Evolutionary conservation across 2,888 invertebrate genomes (phyloP).

Genomic region (Pristionchus entomophagus): DNA sequence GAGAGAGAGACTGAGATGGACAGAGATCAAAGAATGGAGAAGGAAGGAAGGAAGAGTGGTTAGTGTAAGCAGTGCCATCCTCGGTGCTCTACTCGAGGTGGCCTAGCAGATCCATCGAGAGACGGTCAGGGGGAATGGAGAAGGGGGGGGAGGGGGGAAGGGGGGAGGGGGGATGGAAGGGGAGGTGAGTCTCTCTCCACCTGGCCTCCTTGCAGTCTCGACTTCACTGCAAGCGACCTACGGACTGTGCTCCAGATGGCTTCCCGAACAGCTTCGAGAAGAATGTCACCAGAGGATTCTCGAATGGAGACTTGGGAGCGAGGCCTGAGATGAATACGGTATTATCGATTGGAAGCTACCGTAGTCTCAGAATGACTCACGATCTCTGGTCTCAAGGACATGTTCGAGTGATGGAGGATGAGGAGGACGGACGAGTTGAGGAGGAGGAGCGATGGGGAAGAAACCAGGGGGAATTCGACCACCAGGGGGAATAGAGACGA

Average conservation of each 20-base stretch:
- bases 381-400: conserved; percentile 36
- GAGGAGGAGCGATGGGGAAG: conserved; percentile 39
- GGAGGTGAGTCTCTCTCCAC: background rate
- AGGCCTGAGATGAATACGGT: conserved; percentile 34
- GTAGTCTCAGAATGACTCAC: background rate
- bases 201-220: conserved; percentile 1
- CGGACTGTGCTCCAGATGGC: conserved; percentile 42
- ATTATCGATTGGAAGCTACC: background rate
- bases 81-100: conserved; percentile 43
- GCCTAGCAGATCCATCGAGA: conserved; percentile 42
- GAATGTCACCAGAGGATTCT: conserved; percentile 44
- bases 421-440: conserved; percentile 55
- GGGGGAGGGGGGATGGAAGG: background rate
- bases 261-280: conserved; percentile 46
- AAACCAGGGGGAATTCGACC: conserved; percentile 32
- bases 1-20: background rate
- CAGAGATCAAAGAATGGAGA: background rate
- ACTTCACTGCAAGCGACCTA: conserved; percentile 40
- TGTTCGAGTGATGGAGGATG: conserved; percentile 65
- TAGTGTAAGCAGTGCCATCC: background rate
- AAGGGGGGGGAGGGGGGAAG: background rate
- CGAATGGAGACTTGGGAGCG: conserved; percentile 42
- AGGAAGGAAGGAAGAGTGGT: background rate
- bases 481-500: conserved; percentile 43
- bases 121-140: background rate